These are phyloP conservation scores for Rhyacichthys aspro DNA, from an alignment of 2,797 vertebrate species.

Conservation along the genomic window DNA sequence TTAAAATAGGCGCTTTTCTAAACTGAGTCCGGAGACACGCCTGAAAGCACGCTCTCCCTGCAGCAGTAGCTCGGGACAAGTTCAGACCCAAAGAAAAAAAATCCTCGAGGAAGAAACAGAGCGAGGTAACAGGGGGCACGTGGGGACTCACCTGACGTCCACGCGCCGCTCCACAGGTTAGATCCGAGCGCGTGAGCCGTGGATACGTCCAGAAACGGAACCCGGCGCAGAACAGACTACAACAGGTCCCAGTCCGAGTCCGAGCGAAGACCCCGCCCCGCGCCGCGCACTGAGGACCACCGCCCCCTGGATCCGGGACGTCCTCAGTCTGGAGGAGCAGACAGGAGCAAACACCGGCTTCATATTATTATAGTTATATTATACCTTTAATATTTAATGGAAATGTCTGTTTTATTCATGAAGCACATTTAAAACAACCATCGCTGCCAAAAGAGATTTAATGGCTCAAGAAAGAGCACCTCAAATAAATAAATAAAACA, in stretches of 20 bases:
- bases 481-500: no score
- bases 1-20: background rate
- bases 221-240: background rate
- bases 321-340: no score
- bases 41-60: slow-evolving; percentile 24
- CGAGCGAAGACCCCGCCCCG: slow-evolving; percentile 8
- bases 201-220: background rate
- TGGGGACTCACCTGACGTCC: slow-evolving; percentile 56
- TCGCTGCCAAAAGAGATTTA: no score
- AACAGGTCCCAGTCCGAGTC: slow-evolving; percentile 7
- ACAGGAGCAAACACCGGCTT: no score
- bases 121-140: background rate
- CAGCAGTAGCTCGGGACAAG: slow-evolving; percentile 34
- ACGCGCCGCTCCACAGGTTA: slow-evolving; percentile 17
- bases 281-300: slow-evolving; percentile 1
- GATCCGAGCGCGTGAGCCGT: background rate
- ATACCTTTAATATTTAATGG: no score
- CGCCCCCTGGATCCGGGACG: slow-evolving; percentile 5
- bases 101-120: background rate
- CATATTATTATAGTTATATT: no score
- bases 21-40: slow-evolving; percentile 50
- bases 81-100: background rate
- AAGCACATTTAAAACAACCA: no score
- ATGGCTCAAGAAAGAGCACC: no score
- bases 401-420: no score